These are phyloP conservation scores for Catharus minimus DNA, from an alignment of 2,113 vertebrate genomes.

Conservation along the genomic window DNA sequence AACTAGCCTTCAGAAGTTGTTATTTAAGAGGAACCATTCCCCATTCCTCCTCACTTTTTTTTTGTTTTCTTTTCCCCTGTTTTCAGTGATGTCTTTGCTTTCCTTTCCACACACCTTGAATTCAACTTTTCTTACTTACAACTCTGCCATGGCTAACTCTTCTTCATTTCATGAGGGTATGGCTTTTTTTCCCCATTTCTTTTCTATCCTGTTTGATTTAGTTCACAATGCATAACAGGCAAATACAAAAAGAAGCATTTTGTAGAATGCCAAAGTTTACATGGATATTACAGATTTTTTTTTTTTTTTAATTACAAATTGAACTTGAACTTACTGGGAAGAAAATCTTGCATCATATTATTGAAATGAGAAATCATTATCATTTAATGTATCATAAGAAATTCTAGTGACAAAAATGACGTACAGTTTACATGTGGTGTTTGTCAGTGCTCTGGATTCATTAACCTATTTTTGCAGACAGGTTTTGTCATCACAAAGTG, in stretches of 20 bases:
- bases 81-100: constrained; percentile 71
- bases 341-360: background rate
- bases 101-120: constrained; percentile 69
- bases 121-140: constrained; percentile 67
- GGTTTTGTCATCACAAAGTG: background rate
- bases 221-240: background rate
- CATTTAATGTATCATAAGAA: background rate
- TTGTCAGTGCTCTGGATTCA: background rate
- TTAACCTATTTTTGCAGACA: background rate
- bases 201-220: constrained; percentile 43
- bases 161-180: constrained; percentile 75
- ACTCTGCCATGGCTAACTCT: constrained; percentile 69
- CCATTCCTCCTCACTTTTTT: constrained; percentile 56
- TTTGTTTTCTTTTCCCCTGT: constrained; percentile 62
- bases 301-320: background rate
- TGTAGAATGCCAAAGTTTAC: background rate
- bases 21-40: constrained; percentile 16
- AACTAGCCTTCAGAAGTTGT: background rate
- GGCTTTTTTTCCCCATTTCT: background rate
- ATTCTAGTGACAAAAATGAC: background rate
- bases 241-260: background rate
- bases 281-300: background rate
- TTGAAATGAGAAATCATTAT: background rate
- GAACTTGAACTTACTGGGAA: background rate
- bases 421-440: background rate